A percentile compares a stretch with the other conserved stretches of the same genome.
Conservation (phyloP, 1,140 invertebrate species). For the Drosophila orena region DNA sequence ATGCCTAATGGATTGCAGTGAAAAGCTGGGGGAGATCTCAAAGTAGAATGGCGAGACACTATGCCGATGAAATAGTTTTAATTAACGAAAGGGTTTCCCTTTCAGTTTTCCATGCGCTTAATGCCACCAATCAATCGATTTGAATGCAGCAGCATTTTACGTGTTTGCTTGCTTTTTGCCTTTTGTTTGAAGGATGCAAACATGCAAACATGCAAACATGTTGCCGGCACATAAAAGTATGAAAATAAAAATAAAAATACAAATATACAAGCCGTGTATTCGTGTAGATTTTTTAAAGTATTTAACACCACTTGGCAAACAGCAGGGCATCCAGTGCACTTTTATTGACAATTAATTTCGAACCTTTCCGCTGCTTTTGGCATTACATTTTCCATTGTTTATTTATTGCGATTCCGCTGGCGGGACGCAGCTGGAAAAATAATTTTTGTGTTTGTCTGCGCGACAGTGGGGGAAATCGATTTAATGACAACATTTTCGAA, state of each 20-base stretch:
- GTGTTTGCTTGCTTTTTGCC: slow-evolving; percentile 13
- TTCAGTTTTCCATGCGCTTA: slow-evolving; percentile 23
- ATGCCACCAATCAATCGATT: slow-evolving; percentile 34
- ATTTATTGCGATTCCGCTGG: slow-evolving; percentile 16
- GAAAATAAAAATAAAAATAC: slow-evolving; percentile 4
- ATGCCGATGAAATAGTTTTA: background rate
- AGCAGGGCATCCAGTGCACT: slow-evolving; percentile 5
- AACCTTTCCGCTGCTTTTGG: slow-evolving; percentile 28
- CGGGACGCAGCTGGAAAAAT: slow-evolving; percentile 23
- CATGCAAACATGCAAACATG: slow-evolving; percentile 20
- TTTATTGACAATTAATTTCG: slow-evolving; percentile 43
- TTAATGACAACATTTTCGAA: slow-evolving; percentile 16
- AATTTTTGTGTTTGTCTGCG: slow-evolving; percentile 28
- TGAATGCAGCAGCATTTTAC: slow-evolving; percentile 21
- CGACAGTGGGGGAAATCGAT: slow-evolving; percentile 16
- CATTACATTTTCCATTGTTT: slow-evolving; percentile 20
- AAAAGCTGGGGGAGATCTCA: background rate
- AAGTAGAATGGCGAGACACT: background rate
- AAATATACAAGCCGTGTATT: no score
- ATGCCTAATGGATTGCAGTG: background rate
- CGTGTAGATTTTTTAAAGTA: slow-evolving; percentile 33
- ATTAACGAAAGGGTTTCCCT: slow-evolving; percentile 6
- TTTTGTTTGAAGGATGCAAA: slow-evolving; percentile 29
- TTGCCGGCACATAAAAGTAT: slow-evolving; percentile 10
- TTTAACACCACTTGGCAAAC: slow-evolving; percentile 30